Percentiles rank a stretch among this genome's conserved stretches.
Evolutionary conservation across 2,113 vertebrate genomes (phyloP).

Genomic region (Phaethornis superciliosus): DNA sequence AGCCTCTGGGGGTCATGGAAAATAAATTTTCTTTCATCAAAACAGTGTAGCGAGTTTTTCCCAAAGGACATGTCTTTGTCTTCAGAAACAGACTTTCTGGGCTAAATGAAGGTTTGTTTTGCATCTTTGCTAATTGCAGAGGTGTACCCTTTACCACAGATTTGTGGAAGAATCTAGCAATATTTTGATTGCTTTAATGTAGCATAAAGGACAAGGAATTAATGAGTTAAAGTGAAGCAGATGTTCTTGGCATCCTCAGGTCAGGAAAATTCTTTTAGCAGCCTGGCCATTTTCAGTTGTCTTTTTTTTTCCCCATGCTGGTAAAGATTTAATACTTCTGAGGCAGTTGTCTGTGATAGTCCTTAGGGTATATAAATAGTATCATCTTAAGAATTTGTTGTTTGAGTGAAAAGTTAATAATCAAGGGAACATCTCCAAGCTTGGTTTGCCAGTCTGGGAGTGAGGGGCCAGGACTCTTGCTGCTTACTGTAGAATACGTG

Average conservation of each 20-base stretch:
- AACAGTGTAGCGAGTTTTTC: neutral
- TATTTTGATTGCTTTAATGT: neutral
- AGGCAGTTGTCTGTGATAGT: rapidly evolving
- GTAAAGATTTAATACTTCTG: neutral
- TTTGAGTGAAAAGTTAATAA: neutral
- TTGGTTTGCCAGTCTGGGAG: neutral
- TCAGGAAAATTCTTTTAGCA: neutral
- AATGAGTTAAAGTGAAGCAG: neutral
- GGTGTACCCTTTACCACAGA: neutral
- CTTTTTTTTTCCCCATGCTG: neutral
- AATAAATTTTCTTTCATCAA: neutral
- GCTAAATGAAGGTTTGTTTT: neutral
- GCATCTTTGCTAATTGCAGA: neutral
- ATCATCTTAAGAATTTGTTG: neutral
- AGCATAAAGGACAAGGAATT: neutral
- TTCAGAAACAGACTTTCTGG: neutral
- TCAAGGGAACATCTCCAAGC: neutral
- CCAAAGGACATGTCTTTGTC: neutral
- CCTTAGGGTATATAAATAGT: neutral
- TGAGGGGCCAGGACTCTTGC: rapidly evolving
- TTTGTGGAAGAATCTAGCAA: neutral
- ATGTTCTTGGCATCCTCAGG: neutral
- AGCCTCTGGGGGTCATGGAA: neutral
- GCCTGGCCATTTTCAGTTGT: neutral
- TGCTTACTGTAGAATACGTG: rapidly evolving